A percentile compares a stretch with the other conserved stretches of the same genome.
These are phyloP conservation scores for Heliconius hewitsoni DNA, from an alignment of 1,140 invertebrate genomes.

Conservation along the genomic window DNA sequence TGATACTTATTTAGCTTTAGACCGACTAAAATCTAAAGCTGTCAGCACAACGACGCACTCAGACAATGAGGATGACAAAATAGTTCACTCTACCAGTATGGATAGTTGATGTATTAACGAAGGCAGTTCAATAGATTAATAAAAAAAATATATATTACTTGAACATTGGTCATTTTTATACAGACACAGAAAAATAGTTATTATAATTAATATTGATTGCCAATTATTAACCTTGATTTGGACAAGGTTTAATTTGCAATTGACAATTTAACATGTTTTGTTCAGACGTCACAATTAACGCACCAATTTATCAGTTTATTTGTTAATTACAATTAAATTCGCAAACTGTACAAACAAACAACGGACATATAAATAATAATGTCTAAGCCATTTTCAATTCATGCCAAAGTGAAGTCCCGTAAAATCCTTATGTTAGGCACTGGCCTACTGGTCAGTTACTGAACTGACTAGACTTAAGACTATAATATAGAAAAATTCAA, in stretches of 20 bases:
- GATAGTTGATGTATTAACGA: background rate
- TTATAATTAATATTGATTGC: too few relatives aligned
- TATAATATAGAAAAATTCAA: background rate
- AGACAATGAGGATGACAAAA: conserved; percentile 36
- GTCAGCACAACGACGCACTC: conserved; percentile 46
- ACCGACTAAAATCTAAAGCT: conserved; percentile 42
- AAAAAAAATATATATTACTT: background rate
- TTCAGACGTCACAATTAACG: background rate
- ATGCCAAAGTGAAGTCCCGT: background rate
- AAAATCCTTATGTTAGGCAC: background rate
- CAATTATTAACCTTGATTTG: too few relatives aligned
- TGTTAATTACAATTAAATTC: background rate
- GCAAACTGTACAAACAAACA: background rate
- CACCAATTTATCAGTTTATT: background rate
- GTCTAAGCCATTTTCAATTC: background rate
- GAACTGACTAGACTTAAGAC: background rate
- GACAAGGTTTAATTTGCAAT: too few relatives aligned
- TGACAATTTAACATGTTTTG: too few relatives aligned
- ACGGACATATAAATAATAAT: background rate
- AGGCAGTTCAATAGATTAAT: background rate
- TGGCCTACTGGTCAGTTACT: too few relatives aligned
- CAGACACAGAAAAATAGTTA: background rate
- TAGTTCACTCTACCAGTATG: conserved; percentile 28
- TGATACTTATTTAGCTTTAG: conserved; percentile 38
- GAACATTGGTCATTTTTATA: too few relatives aligned